Evolutionary conservation across 2,888 invertebrate species (phyloP).

Genomic region (Calameuta filiformis): DNA sequence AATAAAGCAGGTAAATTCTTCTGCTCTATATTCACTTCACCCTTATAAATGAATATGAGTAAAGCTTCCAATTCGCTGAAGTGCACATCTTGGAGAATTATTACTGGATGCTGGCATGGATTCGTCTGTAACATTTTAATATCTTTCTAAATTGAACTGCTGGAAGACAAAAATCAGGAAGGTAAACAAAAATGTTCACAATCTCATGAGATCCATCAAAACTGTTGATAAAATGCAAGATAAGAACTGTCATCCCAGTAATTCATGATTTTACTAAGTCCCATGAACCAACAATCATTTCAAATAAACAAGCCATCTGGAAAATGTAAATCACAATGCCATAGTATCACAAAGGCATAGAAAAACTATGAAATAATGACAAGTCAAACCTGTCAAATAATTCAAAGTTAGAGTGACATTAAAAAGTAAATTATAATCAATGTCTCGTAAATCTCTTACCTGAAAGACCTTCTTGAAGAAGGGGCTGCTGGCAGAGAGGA

Average conservation of each 20-base stretch:
- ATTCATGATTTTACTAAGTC: neutral
- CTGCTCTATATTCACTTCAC: slow-evolving; percentile 79
- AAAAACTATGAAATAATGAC: neutral
- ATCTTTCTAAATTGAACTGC: neutral
- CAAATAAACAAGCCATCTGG: neutral
- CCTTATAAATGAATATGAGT: slow-evolving; percentile 79
- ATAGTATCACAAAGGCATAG: neutral
- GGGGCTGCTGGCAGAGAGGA: slow-evolving; percentile 76
- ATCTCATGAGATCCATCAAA: neutral
- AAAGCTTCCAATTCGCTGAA: slow-evolving; percentile 74
- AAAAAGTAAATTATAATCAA: neutral
- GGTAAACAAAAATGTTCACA: neutral
- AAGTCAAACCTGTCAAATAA: neutral
- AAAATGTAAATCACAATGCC: neutral
- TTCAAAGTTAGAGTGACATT: neutral
- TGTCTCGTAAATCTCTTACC: slow-evolving; percentile 58
- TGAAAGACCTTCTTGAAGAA: slow-evolving; percentile 75
- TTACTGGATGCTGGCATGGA: slow-evolving; percentile 80
- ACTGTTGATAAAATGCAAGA: neutral
- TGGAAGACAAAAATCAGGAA: neutral
- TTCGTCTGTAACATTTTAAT: slow-evolving; percentile 71
- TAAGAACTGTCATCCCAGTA: neutral
- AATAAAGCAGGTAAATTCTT: slow-evolving; percentile 75
- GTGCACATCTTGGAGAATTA: slow-evolving; percentile 79
- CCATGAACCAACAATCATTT: neutral